Percentiles rank a stretch among this genome's conserved stretches.
phyloP scores from a whole-genome alignment of 2,797 vertebrate species.

The Geotrypetes seraphini region DNA sequence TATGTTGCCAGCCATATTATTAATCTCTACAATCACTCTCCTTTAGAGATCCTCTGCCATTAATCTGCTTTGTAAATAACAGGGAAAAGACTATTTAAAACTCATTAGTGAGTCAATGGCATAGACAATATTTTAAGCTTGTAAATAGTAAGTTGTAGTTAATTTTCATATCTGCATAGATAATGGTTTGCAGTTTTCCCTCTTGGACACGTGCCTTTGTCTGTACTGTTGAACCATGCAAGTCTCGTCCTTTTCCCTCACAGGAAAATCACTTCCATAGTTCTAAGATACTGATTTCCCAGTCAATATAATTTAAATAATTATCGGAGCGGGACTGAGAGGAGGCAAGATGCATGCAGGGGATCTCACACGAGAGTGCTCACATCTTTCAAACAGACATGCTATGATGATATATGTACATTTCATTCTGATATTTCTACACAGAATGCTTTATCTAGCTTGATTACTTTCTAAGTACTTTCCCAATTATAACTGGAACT shows the following conservation, averaged over 20 bases:
- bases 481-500: no score
- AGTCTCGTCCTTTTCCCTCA: not conserved
- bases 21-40: no score
- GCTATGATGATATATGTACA: not conserved
- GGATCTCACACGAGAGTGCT: not conserved
- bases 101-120: no score
- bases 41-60: no score
- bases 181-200: no score
- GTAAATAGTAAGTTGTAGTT: no score
- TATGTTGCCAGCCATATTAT: no score
- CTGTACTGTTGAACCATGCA: constrained; percentile 3
- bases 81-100: no score
- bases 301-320: constrained; percentile 2
- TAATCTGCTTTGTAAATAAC: no score
- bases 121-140: no score
- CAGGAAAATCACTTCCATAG: not conserved
- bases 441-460: not conserved
- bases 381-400: not conserved
- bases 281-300: constrained; percentile 2
- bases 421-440: constrained; percentile 1
- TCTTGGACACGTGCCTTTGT: not conserved
- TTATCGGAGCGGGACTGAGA: constrained; percentile 1
- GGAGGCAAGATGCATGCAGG: not conserved
- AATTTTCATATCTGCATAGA: no score
- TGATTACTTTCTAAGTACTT: not conserved